Evolutionary conservation across 2,888 invertebrate species (phyloP).

Genomic region (Ormia ochracea): DNA sequence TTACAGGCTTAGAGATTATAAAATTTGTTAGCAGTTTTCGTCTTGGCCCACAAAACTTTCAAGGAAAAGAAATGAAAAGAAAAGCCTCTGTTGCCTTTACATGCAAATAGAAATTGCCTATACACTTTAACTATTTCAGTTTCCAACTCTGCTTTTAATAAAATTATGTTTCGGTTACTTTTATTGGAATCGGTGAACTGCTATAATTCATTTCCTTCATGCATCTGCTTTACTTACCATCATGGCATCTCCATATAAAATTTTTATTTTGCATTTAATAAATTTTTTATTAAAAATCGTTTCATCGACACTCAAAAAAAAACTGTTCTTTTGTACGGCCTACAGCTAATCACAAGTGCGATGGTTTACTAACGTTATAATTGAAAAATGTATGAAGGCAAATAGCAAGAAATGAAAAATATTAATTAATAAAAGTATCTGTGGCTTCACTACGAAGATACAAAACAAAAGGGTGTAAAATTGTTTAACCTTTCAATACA

Average conservation of each 20-base stretch:
- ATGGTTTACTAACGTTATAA: slow-evolving; percentile 35
- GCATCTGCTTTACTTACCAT: slow-evolving; percentile 18
- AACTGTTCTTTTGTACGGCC: slow-evolving; percentile 41
- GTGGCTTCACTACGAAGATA: background rate
- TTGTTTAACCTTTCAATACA: background rate
- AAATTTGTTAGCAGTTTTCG: no score
- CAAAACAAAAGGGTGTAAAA: background rate
- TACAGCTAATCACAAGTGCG: slow-evolving; percentile 24
- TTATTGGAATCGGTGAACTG: background rate
- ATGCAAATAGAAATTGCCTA: background rate
- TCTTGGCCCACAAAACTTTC: no score
- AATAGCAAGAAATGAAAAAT: background rate
- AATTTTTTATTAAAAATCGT: background rate
- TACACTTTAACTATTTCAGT: background rate
- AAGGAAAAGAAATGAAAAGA: no score
- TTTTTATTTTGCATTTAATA: slow-evolving; percentile 9
- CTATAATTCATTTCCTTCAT: background rate
- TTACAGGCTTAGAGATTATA: no score
- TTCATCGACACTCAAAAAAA: background rate
- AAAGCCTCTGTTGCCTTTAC: no score
- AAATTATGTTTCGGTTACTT: background rate
- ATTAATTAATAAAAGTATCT: slow-evolving; percentile 30
- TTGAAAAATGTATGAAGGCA: background rate
- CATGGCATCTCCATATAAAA: background rate
- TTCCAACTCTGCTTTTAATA: background rate